phyloP scores from a whole-genome alignment of 2,113 vertebrate species.

The Circaetus gallicus region DNA sequence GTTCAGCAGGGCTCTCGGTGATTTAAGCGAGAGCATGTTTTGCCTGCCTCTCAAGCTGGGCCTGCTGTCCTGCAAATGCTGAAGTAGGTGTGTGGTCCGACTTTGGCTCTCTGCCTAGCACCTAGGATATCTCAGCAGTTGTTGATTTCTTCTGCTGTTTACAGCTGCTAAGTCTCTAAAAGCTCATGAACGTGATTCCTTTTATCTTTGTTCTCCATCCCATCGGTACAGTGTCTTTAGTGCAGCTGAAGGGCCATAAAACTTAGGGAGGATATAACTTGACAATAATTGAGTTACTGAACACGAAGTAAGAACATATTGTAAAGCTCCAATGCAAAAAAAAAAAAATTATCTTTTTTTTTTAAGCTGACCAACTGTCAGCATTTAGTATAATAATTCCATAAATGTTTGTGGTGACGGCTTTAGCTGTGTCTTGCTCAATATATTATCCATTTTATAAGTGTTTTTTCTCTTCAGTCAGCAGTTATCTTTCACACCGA shows the following conservation, averaged over 20 bases:
- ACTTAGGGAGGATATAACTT: not conserved
- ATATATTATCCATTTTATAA: not conserved
- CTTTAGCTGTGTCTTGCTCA: not conserved
- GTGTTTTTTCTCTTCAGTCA: not conserved
- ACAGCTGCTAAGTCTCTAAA: not conserved
- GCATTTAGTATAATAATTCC: not conserved
- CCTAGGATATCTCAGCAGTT: not conserved
- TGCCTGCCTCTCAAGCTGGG: not conserved
- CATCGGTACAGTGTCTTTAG: not conserved
- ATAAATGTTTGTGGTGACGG: not conserved
- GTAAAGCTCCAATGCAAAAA: not conserved
- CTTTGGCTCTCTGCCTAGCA: not conserved
- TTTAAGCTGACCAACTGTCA: not conserved
- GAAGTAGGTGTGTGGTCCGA: not conserved
- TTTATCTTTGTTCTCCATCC: not conserved
- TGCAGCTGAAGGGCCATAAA: not conserved
- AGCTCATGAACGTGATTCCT: not conserved
- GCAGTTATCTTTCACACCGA: not conserved
- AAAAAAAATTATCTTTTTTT: not conserved
- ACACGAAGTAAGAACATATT: not conserved
- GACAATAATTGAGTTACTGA: not conserved
- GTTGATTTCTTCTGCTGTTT: not conserved
- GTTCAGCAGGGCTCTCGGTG: not conserved
- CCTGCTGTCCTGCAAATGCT: not conserved
- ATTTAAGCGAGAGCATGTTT: not conserved